phyloP scores from a whole-genome alignment of 1,140 invertebrate genomes.

The Zaprionus lachaisei region DNA sequence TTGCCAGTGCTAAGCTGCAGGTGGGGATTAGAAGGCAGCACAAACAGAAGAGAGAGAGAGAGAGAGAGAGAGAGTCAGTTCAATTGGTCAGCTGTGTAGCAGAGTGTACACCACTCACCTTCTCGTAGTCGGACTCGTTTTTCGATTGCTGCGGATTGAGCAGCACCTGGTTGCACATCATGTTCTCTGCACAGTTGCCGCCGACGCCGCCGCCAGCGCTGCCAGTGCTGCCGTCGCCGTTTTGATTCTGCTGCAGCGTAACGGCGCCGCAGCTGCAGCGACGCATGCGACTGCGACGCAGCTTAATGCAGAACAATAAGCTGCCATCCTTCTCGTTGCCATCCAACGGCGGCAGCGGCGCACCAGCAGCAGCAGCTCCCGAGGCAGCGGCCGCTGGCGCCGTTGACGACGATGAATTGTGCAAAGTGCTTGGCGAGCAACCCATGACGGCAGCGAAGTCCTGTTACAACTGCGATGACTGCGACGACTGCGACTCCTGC shows the following conservation, averaged over 20 bases:
- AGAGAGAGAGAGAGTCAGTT: constrained; percentile 1
- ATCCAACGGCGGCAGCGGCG: constrained; percentile 58
- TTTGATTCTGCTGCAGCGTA: constrained; percentile 61
- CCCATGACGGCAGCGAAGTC: constrained; percentile 70
- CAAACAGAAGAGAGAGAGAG: background rate
- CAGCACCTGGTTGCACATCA: constrained; percentile 78
- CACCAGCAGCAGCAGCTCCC: background rate
- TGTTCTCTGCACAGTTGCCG: constrained; percentile 60
- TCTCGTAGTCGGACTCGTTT: constrained; percentile 82
- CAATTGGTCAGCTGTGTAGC: constrained; percentile 18
- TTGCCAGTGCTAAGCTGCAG: constrained; percentile 79
- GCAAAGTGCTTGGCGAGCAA: constrained; percentile 77
- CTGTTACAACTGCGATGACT: constrained; percentile 2
- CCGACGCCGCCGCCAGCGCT: constrained; percentile 71
- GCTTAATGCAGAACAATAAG: constrained; percentile 79
- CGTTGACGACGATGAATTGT: constrained; percentile 44
- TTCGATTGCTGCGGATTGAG: constrained; percentile 79
- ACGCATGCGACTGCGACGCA: constrained; percentile 72
- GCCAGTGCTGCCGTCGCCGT: constrained; percentile 74
- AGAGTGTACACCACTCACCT: constrained; percentile 57
- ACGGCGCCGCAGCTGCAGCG: constrained; percentile 76
- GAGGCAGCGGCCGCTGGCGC: constrained; percentile 1
- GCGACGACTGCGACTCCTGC: constrained; percentile 2
- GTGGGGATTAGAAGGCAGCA: constrained; percentile 27
- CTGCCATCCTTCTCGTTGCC: constrained; percentile 77